Evolutionary conservation across 2,888 invertebrate species (phyloP), one percentile per base, ranked within the genome.

Genomic region (Polietes domitor): DNA sequence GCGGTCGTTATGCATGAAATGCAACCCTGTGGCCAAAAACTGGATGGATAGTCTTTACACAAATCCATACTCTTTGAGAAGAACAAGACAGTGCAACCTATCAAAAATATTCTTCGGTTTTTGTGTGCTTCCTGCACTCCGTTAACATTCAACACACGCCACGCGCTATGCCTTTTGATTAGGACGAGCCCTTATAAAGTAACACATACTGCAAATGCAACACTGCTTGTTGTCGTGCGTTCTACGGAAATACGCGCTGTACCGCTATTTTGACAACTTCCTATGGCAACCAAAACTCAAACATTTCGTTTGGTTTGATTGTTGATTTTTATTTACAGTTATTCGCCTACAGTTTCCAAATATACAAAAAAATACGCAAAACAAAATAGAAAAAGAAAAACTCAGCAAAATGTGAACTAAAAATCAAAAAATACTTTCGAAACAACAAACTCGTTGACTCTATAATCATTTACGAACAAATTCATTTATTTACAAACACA

Each of bases 211-310:
- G n/a, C n/a, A n/a, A n/a, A n/a, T 32, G 32, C 32, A 32, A 32
- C 32, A 32, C 5, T 9, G 5, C 9, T 9, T 4, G 9, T 6
- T 6, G 9, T 32, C 5, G 7, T 47, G 7, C 5, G 10, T 9
- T 47, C 12, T 47, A n/a, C 6, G 47, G 3, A 2, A 28, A 61
- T 26, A 61, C 15, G 6, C 32, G 15, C n/a, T 63, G 63, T 65
- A 37, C 53, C 63, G 65, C 78, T 68, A 80, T 72, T 81, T 78
- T 78, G 72, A 86, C 87, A 83, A 85, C 86, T 87, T 83, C 47
- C 88, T 87, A 89, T 90, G 88, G 85, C 85, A 88, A 90, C 89
- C 77, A 74, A 70, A 28, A 43, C 26, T 15, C 77, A 87, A 89
- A 89, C 63, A 32, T 70, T 76, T n/a, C 50, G 63, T 80, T 80